Conservation (phyloP, 2,113 vertebrate species). For the Furnarius figulus region DNA sequence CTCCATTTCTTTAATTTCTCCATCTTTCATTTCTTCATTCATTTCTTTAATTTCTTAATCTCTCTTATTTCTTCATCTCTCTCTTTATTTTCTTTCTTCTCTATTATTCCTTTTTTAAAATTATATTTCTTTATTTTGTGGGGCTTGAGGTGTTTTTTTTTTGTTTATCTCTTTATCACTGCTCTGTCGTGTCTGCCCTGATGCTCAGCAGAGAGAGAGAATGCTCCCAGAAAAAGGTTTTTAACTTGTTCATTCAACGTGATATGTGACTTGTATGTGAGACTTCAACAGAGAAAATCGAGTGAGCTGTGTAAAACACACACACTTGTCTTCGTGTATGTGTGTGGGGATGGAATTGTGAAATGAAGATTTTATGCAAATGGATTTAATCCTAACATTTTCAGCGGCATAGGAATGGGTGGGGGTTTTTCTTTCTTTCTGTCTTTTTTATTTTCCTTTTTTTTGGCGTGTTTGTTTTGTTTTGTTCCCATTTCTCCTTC, state of each 20-base stretch:
- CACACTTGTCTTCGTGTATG: not conserved
- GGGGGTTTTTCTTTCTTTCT: not conserved
- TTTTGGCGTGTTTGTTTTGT: not conserved
- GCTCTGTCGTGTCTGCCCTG: not conserved
- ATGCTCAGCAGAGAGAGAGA: accelerated
- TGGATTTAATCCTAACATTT: not conserved
- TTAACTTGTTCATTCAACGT: not conserved
- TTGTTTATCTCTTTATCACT: not conserved
- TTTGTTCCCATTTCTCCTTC: not conserved
- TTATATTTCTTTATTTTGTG: not conserved
- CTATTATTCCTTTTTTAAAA: too few relatives aligned
- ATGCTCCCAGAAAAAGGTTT: not conserved
- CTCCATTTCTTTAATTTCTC: too few relatives aligned
- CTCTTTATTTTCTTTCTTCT: too few relatives aligned
- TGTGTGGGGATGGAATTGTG: not conserved
- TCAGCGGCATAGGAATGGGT: not conserved
- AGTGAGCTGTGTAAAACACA: not conserved
- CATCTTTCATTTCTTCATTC: too few relatives aligned
- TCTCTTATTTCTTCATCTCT: not conserved
- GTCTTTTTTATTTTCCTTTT: not conserved
- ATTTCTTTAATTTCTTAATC: too few relatives aligned
- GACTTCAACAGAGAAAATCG: not conserved
- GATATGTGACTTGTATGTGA: accelerated
- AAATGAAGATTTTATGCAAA: not conserved
- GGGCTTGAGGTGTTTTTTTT: not conserved